A percentile compares a stretch with the other conserved stretches of the same genome.
These are phyloP conservation scores for Echiichthys vipera DNA, from an alignment of 2,797 vertebrate genomes.

Conservation along the genomic window DNA sequence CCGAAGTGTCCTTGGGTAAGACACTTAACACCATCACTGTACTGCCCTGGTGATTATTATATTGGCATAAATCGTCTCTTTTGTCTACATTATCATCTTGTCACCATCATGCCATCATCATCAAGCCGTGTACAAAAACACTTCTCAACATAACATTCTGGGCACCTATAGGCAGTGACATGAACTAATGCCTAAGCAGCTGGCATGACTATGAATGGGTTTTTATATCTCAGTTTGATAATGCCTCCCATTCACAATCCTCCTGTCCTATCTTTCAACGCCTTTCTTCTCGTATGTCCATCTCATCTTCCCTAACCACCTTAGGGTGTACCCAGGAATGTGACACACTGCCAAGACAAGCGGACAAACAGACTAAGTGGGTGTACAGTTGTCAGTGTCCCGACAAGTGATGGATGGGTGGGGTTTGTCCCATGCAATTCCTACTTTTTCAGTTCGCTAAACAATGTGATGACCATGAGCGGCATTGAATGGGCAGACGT, in stretches of 20 bases:
- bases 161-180: slow-evolving; percentile 27
- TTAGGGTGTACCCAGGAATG: slow-evolving; percentile 60
- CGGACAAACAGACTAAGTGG: slow-evolving; percentile 53
- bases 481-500: background rate
- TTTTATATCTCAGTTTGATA: slow-evolving; percentile 59
- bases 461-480: slow-evolving; percentile 18
- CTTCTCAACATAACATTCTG: background rate
- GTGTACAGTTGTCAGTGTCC: slow-evolving; percentile 48
- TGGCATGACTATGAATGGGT: slow-evolving; percentile 37
- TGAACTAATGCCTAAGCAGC: slow-evolving; percentile 45
- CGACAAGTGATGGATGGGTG: slow-evolving; percentile 34
- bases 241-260: slow-evolving; percentile 48
- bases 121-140: slow-evolving; percentile 17
- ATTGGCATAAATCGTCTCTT: slow-evolving; percentile 26
- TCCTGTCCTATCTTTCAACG: slow-evolving; percentile 49
- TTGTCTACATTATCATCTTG: slow-evolving; percentile 13
- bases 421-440: background rate
- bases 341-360: slow-evolving; percentile 52
- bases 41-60: background rate
- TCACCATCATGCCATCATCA: too few species aligned
- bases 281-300: slow-evolving; percentile 38
- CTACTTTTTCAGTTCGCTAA: slow-evolving; percentile 36
- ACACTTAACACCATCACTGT: too few species aligned
- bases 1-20: too few species aligned
- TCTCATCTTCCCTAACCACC: slow-evolving; percentile 61